Evolutionary conservation across 2,797 vertebrate species (phyloP), one percentile per base, ranked within the genome.

Genomic region (Miichthys miiuy): DNA sequence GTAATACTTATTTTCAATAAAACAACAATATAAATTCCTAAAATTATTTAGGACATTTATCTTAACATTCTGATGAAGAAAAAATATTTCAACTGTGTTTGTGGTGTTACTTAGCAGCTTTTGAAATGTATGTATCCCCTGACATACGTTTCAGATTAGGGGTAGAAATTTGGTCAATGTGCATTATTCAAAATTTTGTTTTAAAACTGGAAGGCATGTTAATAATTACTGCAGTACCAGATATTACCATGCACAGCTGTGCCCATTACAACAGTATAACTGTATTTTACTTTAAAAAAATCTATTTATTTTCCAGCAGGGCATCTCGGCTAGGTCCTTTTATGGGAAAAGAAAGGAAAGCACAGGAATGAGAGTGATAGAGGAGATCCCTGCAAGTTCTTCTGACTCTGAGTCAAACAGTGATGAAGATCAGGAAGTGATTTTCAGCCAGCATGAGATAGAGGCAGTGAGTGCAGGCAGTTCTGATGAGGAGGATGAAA

Each of bases 51-150:
- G 13, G 14, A 55, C 14, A 25, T 18, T 18, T 30, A 3, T 56
- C 17, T 30, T 1, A 56, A 30, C 25, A 51, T 56, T 17, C 16
- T 56, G 54, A 56, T 30, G 54, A 56, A 17, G 54, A 56, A 30
- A 30, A 27, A 56, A 56, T 25, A 6, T 30, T 27, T 9, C 16
- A 56, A 8, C 8, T 55, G 23, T 27, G 13, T 25, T 55, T 27
- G 52, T 55, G 48, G 48, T 51, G 48, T 51, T 51, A 50, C 20
- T n/a, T 51, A 51, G n/a, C 50, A 51, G n/a, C 50, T 25, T 54
- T 54, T 25, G 23, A 54, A 54, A 54, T 54, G 52, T 54, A 54
- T 16, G 52, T 54, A 54, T 54, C n/a, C 51, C 51, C n/a, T 23
- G 12, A 23, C 21, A 52, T 52, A 52, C 21, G 21, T 52, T 52